Percentiles rank a stretch among this genome's conserved stretches.
These are phyloP conservation scores for Salvelinus fontinalis DNA, from an alignment of 2,113 vertebrate genomes.

Conservation along the genomic window DNA sequence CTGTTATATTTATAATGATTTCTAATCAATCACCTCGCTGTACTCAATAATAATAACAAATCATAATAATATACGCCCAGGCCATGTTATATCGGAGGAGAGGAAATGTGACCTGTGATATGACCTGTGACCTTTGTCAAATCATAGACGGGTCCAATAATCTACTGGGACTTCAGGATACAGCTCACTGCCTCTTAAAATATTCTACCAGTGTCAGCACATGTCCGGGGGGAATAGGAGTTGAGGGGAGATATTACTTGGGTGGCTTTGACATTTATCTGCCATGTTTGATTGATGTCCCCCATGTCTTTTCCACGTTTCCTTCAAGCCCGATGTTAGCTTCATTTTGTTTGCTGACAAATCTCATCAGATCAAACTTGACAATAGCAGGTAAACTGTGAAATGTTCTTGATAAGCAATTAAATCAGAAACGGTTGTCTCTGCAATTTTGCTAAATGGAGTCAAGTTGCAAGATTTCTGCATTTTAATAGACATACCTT, in stretches of 20 bases:
- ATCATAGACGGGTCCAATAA: constrained; percentile 32
- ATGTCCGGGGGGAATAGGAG: not conserved
- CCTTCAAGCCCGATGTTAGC: constrained; percentile 43
- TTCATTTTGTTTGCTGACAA: constrained; percentile 50
- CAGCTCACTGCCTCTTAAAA: constrained; percentile 42
- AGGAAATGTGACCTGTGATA: constrained; percentile 43
- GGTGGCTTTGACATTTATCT: constrained; percentile 39
- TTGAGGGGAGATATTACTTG: constrained; percentile 4
- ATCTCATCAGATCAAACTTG: constrained; percentile 43
- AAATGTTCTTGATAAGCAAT: constrained; percentile 10
- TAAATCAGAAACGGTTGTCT: constrained; percentile 25
- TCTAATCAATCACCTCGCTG: constrained; percentile 43
- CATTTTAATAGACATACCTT: constrained; percentile 42
- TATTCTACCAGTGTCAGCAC: constrained; percentile 24
- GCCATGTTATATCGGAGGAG: constrained; percentile 37
- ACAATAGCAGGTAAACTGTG: constrained; percentile 1
- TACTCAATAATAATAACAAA: constrained; percentile 6
- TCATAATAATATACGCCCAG: not conserved
- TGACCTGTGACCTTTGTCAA: constrained; percentile 43
- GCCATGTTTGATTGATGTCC: constrained; percentile 40
- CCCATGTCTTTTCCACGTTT: constrained; percentile 11
- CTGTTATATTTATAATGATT: constrained; percentile 41
- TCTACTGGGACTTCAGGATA: constrained; percentile 37
- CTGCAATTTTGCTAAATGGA: constrained; percentile 25
- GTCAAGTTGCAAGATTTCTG: constrained; percentile 49